Conservation (phyloP, 2,888 invertebrate species). For the Clostera curtula region DNA sequence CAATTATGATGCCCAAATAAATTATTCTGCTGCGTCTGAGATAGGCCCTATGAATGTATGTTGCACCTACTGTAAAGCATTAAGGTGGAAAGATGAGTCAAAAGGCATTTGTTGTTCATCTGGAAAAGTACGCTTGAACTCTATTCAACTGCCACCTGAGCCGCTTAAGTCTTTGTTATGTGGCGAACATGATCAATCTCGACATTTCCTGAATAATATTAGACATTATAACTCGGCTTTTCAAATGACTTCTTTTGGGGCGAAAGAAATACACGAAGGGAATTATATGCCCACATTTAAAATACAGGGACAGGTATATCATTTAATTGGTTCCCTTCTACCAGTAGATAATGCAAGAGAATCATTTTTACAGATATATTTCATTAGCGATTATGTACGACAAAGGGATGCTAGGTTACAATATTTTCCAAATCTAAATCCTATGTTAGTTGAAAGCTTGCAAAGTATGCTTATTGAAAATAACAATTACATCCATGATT, state of each 20-base stretch:
- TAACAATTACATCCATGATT: background rate
- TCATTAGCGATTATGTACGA: conserved; percentile 4
- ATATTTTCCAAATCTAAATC: conserved; percentile 3
- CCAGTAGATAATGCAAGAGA: conserved; percentile 1
- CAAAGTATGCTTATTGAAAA: conserved; percentile 1
- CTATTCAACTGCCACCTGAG: conserved; percentile 3
- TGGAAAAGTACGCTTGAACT: conserved; percentile 3
- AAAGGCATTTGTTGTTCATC: conserved; percentile 2
- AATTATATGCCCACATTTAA: conserved; percentile 7
- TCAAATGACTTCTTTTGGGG: conserved; percentile 8
- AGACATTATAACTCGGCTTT: conserved; percentile 6
- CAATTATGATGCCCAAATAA: conserved; percentile 5
- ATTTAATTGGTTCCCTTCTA: no score
- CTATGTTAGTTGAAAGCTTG: background rate
- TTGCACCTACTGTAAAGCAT: conserved; percentile 2
- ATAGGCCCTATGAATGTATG: conserved; percentile 4
- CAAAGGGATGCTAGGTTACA: conserved; percentile 1
- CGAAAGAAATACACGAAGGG: conserved; percentile 1
- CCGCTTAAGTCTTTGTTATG: conserved; percentile 2
- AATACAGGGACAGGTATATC: conserved; percentile 7
- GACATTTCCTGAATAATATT: conserved; percentile 3
- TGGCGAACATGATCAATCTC: conserved; percentile 5
- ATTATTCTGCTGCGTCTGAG: conserved; percentile 3
- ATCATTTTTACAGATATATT: conserved; percentile 6
- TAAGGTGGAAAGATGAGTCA: conserved; percentile 3